Base-by-base conservation (phyloP, 2,797 vertebrate species). In the Dryobates pubescens region DNA sequence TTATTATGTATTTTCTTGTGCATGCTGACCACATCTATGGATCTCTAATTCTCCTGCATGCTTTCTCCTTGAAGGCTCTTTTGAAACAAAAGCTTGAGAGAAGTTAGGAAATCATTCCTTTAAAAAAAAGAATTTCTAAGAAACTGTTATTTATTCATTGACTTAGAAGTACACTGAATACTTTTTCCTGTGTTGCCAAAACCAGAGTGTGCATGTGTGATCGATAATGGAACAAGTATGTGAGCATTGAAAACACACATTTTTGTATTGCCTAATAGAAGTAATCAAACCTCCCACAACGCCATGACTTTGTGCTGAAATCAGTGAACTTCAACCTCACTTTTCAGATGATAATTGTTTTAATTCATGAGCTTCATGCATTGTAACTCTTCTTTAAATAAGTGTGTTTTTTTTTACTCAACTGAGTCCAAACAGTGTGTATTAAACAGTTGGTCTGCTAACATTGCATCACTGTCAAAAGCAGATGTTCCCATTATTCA, bases 401-500 rank as follows among this genome's bases (percentile, higher is more conserved):
- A 24, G 38, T 12, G 5, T 30, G 38, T 38, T 5, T 30, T 59
- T 86, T 84, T 91, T 88, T 71, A 76, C 27, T 32, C 19, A 69
- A 69, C 18, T 23, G 17, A 30, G 41, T 32, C 80, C n/a, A 81
- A 95, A 76, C 6, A 58, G 7, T 22, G 24, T 11, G 51, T 45
- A 81, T 86, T 69, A 87, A 90, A 83, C 89, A 92, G 67, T 34
- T 90, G 67, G 74, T 77, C 41, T 7, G 10, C 76, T 76, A 18
- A 84, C 82, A 94, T 86, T 49, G 49, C 53, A 86, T 88, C 59
- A 86, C 20, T 93, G 94, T 62, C 63, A 89, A 91, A 91, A 89
- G 59, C 47, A 92, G 69, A 92, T 82, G 65, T 86, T 94, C 57
- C 81, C 63, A 78, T 95, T 93, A 80, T 79, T 93, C 90, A 92